A percentile compares a stretch with the other conserved stretches of the same genome.
phyloP scores from a whole-genome alignment of 2,888 invertebrate genomes.

The Schrankia costaestrigalis region DNA sequence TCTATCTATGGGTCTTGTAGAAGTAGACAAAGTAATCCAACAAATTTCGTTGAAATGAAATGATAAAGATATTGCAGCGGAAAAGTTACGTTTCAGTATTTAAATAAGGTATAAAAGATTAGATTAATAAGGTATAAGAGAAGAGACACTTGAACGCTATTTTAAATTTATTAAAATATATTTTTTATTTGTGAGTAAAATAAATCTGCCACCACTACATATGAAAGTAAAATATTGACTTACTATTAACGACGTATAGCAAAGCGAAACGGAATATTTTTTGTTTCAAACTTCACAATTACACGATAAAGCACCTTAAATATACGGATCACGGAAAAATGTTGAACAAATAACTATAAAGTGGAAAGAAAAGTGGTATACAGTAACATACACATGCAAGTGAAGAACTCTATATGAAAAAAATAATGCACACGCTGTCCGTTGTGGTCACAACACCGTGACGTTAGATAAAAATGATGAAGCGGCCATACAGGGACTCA shows the following conservation, averaged over 20 bases:
- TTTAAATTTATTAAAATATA: too few relatives aligned
- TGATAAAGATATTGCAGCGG: too few relatives aligned
- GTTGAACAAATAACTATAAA: slow-evolving; percentile 36
- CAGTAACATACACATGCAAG: slow-evolving; percentile 45
- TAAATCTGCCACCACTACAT: slow-evolving; percentile 43
- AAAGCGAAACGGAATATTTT: slow-evolving; percentile 40
- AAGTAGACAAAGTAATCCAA: too few relatives aligned
- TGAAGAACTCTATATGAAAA: slow-evolving; percentile 51
- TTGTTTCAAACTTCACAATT: slow-evolving; percentile 32
- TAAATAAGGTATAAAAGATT: too few relatives aligned
- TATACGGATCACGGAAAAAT: slow-evolving; percentile 45
- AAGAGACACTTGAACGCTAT: too few relatives aligned
- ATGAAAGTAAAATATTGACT: slow-evolving; percentile 74
- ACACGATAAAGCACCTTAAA: slow-evolving; percentile 55
- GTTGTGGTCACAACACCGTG: slow-evolving; percentile 62
- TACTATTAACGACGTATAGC: slow-evolving; percentile 49
- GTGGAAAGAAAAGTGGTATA: slow-evolving; percentile 66
- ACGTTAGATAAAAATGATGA: slow-evolving; percentile 76
- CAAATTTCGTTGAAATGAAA: too few relatives aligned
- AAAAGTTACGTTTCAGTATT: too few relatives aligned
- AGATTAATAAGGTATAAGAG: too few relatives aligned
- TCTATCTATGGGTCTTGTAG: too few relatives aligned
- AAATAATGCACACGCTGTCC: slow-evolving; percentile 56
- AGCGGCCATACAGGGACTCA: slow-evolving; percentile 59
- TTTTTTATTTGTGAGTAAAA: too few relatives aligned